Percentiles rank a stretch among this genome's conserved stretches.
Evolutionary conservation across 1,140 invertebrate genomes (phyloP).

Genomic region (silkworm (Bombyx mori)): ASM3026992v2 NC_085129.1:7314001-7314500

Average conservation of each 20-base stretch:
- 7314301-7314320: constrained; percentile 31
- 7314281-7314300: constrained; percentile 29
- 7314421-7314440: constrained; percentile 28
- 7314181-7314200: background rate
- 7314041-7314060: no score
- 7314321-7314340: constrained; percentile 29
- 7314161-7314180: background rate
- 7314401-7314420: constrained; percentile 28
- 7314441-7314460: constrained; percentile 1
- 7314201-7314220: background rate
- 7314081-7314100: no score
- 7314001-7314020: no score
- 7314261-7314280: constrained; percentile 22
- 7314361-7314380: constrained; percentile 19
- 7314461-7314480: background rate
- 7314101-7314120: background rate
- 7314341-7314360: constrained; percentile 28
- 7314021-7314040: no score
- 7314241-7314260: constrained; percentile 2
- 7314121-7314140: background rate
- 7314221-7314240: background rate
- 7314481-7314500: no score
- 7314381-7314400: constrained; percentile 20
- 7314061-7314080: no score
- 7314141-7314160: background rate